These are phyloP conservation scores for Aix galericulata DNA, from an alignment of 2,113 vertebrate species.

Conservation along the genomic window DNA sequence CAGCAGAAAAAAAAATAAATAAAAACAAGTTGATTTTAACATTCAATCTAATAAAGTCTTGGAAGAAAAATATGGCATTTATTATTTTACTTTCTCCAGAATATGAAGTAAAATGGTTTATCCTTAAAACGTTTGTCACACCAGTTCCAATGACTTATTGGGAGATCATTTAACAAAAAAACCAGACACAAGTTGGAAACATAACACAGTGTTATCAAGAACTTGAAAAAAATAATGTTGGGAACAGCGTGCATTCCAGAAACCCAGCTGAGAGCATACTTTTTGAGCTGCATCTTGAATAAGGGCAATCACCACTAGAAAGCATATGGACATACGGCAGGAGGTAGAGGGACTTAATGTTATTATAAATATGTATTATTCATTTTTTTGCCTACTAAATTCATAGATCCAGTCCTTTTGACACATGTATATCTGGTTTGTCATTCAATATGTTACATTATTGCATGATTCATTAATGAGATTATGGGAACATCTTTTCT, in stretches of 20 bases:
- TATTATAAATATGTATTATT: slow-evolving; percentile 7
- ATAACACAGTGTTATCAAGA: not conserved
- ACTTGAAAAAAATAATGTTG: not conserved
- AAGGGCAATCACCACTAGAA: slow-evolving; percentile 25
- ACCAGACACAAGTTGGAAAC: not conserved
- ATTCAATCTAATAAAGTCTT: not conserved
- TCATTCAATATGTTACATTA: slow-evolving; percentile 30
- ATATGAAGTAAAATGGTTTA: not conserved
- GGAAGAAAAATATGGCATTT: not conserved
- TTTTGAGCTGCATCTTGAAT: slow-evolving; percentile 27
- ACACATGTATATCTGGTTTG: not conserved
- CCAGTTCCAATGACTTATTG: not conserved
- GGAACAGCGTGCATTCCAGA: not conserved
- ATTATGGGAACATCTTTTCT: not conserved
- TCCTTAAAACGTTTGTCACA: not conserved
- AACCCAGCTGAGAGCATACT: not conserved
- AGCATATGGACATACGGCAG: slow-evolving; percentile 25
- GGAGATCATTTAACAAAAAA: not conserved
- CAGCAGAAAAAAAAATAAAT: not conserved
- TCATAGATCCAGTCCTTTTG: not conserved
- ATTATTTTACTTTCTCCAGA: not conserved
- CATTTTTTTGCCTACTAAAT: not conserved
- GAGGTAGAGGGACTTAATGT: not conserved
- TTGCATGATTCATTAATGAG: not conserved
- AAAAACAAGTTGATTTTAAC: not conserved